phyloP scores from a whole-genome alignment of 2,113 vertebrate genomes.

The Prochilodus magdalenae region DNA sequence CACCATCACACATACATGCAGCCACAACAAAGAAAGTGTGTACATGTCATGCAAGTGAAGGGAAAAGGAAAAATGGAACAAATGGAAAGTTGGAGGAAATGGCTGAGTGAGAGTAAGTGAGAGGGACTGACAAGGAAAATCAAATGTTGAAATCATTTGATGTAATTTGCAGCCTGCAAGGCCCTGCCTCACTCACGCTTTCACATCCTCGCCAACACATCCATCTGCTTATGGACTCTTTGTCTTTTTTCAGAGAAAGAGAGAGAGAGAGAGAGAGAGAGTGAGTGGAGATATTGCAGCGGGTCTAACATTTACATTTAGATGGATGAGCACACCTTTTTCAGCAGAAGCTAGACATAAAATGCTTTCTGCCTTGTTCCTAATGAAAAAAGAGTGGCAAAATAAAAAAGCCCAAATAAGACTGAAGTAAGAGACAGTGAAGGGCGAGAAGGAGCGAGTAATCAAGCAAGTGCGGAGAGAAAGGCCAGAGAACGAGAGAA shows the following conservation, averaged over 20 bases:
- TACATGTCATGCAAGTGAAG: background rate
- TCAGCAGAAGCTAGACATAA: slow-evolving; percentile 66
- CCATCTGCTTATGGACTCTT: slow-evolving; percentile 29
- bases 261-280: slow-evolving; percentile 23
- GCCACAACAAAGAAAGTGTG: background rate
- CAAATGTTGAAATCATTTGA: slow-evolving; percentile 26
- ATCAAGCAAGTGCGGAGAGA: background rate
- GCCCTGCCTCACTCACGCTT: slow-evolving; percentile 32
- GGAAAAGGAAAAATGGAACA: background rate
- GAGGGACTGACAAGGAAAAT: slow-evolving; percentile 18
- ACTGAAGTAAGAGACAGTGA: background rate
- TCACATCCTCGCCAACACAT: slow-evolving; percentile 29
- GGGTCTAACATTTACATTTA: slow-evolving; percentile 85
- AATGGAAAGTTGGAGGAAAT: background rate
- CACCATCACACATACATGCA: background rate
- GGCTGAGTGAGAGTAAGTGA: background rate
- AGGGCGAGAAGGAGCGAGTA: slow-evolving; percentile 21
- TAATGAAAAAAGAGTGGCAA: slow-evolving; percentile 53
- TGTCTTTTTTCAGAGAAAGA: slow-evolving; percentile 23
- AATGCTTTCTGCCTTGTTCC: slow-evolving; percentile 59
- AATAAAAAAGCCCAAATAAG: slow-evolving; percentile 32
- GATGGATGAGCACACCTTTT: slow-evolving; percentile 79
- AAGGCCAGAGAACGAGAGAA: slow-evolving; percentile 23
- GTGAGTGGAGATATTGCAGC: slow-evolving; percentile 50
- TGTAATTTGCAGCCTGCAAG: background rate